phyloP scores from a whole-genome alignment of 2,797 vertebrate species.

The Myotis daubentonii region DNA sequence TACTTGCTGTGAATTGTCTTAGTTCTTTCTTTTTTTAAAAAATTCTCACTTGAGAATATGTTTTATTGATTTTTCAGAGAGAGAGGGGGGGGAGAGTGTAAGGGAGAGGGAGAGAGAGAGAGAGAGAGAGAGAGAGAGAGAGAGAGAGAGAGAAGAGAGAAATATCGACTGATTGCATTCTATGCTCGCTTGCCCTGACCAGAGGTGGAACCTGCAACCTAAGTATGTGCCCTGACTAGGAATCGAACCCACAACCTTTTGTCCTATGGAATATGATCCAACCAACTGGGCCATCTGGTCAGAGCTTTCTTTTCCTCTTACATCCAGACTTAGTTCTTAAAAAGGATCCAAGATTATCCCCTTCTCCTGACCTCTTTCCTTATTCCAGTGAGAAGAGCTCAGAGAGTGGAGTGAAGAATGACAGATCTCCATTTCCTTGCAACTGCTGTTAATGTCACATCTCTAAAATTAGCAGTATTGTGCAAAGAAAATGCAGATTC shows the following conservation, averaged over 20 bases:
- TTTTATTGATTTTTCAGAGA: not conserved
- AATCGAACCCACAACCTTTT: not conserved
- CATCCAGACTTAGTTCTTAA: not conserved
- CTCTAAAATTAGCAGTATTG: conserved; percentile 6
- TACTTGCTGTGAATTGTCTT: conserved; percentile 34
- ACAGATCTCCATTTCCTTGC: not conserved
- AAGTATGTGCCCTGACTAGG: not conserved
- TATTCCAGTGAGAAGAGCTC: conserved; percentile 9
- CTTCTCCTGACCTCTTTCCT: conserved; percentile 10
- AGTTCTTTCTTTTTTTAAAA: not conserved
- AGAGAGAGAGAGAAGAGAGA: too few relatives aligned
- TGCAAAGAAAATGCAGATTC: conserved; percentile 55
- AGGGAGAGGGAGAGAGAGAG: too few relatives aligned
- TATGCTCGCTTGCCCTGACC: not conserved
- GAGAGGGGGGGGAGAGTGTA: not conserved
- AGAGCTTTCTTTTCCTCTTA: not conserved
- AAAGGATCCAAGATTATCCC: not conserved
- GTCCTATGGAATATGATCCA: not conserved
- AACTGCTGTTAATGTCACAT: conserved; percentile 47
- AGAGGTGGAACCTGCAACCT: not conserved
- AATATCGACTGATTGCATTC: not conserved
- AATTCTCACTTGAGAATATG: not conserved
- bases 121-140: too few relatives aligned
- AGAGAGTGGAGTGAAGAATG: not conserved
- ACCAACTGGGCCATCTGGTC: not conserved